Percentiles rank a stretch among this genome's conserved stretches.
These are phyloP conservation scores for Pocillopora meandrina DNA, from an alignment of 92 coral and sea anemone genomes.

Conservation along the genomic window DNA sequence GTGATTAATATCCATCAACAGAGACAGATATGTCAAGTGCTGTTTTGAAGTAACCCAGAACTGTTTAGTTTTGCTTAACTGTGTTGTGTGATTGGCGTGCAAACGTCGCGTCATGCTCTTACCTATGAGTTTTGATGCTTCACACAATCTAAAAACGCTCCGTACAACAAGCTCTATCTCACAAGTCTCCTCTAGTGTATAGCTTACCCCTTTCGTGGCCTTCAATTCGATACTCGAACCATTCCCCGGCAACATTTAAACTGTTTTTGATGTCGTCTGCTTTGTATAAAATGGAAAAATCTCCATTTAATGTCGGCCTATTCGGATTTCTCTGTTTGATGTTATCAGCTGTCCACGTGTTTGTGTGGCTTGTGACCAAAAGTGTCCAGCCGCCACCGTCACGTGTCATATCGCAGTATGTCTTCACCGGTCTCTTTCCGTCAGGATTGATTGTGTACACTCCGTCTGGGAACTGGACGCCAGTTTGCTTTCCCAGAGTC, in stretches of 20 bases:
- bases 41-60: no score
- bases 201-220: constrained; percentile 59
- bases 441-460: constrained; percentile 78
- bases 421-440: constrained; percentile 47
- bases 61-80: no score
- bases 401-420: constrained; percentile 80
- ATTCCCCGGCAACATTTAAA: constrained; percentile 41
- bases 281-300: constrained; percentile 65
- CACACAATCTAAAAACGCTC: no score
- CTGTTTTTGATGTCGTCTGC: constrained; percentile 64
- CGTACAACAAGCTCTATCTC: no score
- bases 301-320: constrained; percentile 53
- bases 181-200: no score
- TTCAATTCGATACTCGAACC: constrained; percentile 75
- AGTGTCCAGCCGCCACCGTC: constrained; percentile 90
- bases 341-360: constrained; percentile 59
- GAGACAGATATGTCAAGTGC: no score
- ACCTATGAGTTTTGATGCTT: no score
- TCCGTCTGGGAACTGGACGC: constrained; percentile 62
- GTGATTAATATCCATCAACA: no score
- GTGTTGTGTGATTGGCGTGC: no score
- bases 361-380: constrained; percentile 75
- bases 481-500: constrained; percentile 43
- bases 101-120: no score
- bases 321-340: constrained; percentile 41